Evolutionary conservation across 35 echinoderm and acorn worm species (phyloP).

Genomic region (Acanthaster planci): DNA sequence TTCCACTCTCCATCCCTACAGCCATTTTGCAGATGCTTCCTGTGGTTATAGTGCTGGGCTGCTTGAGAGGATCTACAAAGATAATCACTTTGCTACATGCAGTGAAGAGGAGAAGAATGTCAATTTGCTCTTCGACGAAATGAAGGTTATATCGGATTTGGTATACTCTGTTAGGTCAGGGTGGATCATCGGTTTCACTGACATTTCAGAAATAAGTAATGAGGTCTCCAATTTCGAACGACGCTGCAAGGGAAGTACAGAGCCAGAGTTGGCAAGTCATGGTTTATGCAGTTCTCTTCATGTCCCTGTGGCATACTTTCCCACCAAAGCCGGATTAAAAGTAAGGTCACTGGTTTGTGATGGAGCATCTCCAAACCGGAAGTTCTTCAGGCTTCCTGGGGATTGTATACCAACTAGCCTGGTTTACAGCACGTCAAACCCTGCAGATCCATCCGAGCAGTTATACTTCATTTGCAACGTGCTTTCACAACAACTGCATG

Average conservation of each 20-base stretch:
- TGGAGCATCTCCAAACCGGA: conserved; percentile 11
- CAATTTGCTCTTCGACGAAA: conserved; percentile 30
- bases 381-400: background rate
- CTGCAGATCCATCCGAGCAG: background rate
- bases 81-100: background rate
- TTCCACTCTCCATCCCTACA: too few species aligned
- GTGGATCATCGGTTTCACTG: conserved; percentile 32
- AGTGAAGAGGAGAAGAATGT: conserved; percentile 33
- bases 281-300: conserved; percentile 24
- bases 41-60: too few species aligned
- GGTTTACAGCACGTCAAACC: background rate
- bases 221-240: conserved; percentile 5
- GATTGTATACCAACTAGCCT: background rate
- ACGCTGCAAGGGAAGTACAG: background rate
- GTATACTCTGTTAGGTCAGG: conserved; percentile 35
- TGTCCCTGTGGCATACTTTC: conserved; percentile 31
- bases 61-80: too few species aligned
- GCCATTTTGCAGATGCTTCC: too few species aligned
- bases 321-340: conserved; percentile 45
- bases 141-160: conserved; percentile 39
- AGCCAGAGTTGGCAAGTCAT: conserved; percentile 20
- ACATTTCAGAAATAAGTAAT: conserved; percentile 18
- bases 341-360: conserved; percentile 35
- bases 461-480: conserved; percentile 39
- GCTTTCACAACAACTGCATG: too few species aligned